A percentile compares a stretch with the other conserved stretches of the same genome.
Evolutionary conservation across 1,140 invertebrate species (phyloP).

Genomic region (Melanaphis sacchari): DNA sequence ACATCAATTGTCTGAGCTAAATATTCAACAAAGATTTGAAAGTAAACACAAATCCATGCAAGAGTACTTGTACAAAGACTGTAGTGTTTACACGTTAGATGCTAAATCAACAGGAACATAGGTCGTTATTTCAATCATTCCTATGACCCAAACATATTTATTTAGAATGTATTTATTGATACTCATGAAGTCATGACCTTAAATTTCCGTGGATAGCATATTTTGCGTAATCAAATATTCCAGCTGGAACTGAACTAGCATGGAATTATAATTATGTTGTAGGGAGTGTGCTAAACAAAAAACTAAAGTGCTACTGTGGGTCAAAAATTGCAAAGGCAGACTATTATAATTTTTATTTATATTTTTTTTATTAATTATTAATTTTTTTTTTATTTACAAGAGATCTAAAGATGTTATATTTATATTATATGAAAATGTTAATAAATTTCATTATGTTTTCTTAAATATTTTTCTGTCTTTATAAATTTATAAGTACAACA

Average conservation of each 20-base stretch:
- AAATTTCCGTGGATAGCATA: slow-evolving; percentile 98
- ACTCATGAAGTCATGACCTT: slow-evolving; percentile 97
- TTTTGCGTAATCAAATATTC: slow-evolving; percentile 85
- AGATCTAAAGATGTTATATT: not conserved
- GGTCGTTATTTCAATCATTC: slow-evolving; percentile 96
- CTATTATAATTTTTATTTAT: not conserved
- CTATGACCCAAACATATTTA: slow-evolving; percentile 93
- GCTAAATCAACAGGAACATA: slow-evolving; percentile 94
- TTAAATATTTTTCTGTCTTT: not conserved
- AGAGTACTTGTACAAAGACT: not conserved
- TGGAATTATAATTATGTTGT: slow-evolving; percentile 99
- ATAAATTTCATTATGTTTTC: not conserved
- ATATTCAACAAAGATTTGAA: not conserved
- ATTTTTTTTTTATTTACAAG: not conserved
- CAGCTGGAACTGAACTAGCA: slow-evolving; percentile 90
- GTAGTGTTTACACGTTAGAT: slow-evolving; percentile 81
- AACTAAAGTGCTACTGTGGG: slow-evolving; percentile 88
- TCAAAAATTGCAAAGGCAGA: slow-evolving; percentile 44
- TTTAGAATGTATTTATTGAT: slow-evolving; percentile 98
- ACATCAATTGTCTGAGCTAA: not conserved
- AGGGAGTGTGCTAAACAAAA: slow-evolving; percentile 89
- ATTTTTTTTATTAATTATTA: not conserved
- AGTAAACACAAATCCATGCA: not conserved
- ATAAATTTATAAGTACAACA: not conserved
- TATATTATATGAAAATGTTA: not conserved